Conservation (phyloP, 2,888 invertebrate species). For the Cabera pusaria region DNA sequence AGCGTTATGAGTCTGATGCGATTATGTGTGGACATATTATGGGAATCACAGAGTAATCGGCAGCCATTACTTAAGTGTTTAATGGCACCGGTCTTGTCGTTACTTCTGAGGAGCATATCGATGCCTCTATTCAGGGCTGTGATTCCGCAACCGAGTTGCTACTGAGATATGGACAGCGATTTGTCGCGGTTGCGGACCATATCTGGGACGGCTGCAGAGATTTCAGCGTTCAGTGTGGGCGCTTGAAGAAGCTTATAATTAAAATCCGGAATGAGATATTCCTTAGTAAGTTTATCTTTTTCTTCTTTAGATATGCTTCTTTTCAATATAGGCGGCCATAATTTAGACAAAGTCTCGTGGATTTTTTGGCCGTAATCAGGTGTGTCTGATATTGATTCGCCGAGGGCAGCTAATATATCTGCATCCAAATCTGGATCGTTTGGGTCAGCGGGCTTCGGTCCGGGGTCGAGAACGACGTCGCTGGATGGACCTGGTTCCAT, state of each 20-base stretch:
- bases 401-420: constrained; percentile 1
- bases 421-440: constrained; percentile 1
- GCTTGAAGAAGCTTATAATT: constrained; percentile 8
- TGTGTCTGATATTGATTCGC: constrained; percentile 4
- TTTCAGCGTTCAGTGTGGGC: constrained; percentile 7
- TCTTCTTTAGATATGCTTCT: constrained; percentile 1
- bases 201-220: constrained; percentile 6
- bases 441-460: background rate
- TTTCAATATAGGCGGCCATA: constrained; percentile 2
- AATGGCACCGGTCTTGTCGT: constrained; percentile 1
- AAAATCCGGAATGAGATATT: constrained; percentile 6
- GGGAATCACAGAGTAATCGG: constrained; percentile 2
- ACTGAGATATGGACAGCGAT: constrained; percentile 1
- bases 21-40: background rate
- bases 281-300: background rate
- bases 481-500: too few relatives aligned
- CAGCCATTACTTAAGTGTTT: constrained; percentile 7
- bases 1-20: constrained; percentile 2
- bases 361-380: constrained; percentile 6
- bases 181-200: constrained; percentile 5
- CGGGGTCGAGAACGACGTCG: background rate
- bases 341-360: constrained; percentile 1
- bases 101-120: constrained; percentile 5
- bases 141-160: constrained; percentile 4
- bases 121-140: constrained; percentile 6